Base-by-base conservation (phyloP, 2,797 vertebrate genomes). In the Onychomys arenicola region DNA sequence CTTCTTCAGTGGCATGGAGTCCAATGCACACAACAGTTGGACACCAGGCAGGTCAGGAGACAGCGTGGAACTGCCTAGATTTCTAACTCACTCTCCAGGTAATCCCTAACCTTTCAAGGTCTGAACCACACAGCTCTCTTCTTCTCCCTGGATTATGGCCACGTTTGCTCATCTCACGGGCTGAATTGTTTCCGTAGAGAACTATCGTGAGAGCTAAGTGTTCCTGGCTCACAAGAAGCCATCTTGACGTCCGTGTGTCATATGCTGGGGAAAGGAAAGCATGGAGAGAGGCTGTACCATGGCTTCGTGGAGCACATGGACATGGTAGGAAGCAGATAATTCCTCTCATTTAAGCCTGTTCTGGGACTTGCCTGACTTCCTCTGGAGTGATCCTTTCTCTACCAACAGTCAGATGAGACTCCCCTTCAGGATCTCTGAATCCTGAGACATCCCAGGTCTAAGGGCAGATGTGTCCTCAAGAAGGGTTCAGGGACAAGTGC, bases 401-500 rank as follows among this genome's bases (percentile, higher is more conserved):
- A 25, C 65, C 63, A 46, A 85, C 19, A n/a, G 34, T n/a, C 29
- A 25, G 21, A 12, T n/a, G 17, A 86, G 32, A 9, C 32, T 34
- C 69, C 63, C 29, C 65, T 71, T 55, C n/a, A 17, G 69, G 1
- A 71, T 63, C 83, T 69, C 21, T 69, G 43, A 69, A 52, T 85
- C 12, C 43, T 69, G 63, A 69, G 43, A 14, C 7, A n/a, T 52
- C 43, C 83, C 34, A 55, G 46, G 29, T 3, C 32, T 67, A 49
- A 43, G 67, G 19, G 46, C 34, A 71, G 65, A 2, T n/a, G 23
- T n/a, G 65, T 27, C 46, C 65, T 71, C 16, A 4, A 76, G 71
- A 85, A 75, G 40, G 52, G 69, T 80, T 13, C 59, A 19, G 77
- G n/a, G 32, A 37, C 94, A 92, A 94, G 93, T 91, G 81, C 46